Evolutionary conservation across 2,797 vertebrate genomes (phyloP).

Genomic region (Coregonus ussuriensis): DNA sequence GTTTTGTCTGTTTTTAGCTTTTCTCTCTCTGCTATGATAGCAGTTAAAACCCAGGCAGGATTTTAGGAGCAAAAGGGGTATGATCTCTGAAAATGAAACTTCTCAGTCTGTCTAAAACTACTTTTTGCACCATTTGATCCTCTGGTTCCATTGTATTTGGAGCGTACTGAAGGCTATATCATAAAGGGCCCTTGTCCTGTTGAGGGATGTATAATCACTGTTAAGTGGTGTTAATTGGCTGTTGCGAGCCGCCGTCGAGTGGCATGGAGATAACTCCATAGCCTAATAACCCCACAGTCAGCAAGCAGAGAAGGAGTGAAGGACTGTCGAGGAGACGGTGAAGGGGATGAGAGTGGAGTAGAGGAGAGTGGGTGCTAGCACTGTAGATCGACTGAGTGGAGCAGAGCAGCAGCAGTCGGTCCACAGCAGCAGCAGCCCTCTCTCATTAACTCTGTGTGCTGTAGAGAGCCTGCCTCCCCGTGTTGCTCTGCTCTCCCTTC

Average conservation of each 20-base stretch:
- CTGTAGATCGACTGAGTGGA: background rate
- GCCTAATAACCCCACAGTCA: too few species aligned
- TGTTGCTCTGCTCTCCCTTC: conserved; percentile 21
- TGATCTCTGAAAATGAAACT: too few species aligned
- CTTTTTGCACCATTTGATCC: too few species aligned
- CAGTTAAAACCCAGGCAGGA: too few species aligned
- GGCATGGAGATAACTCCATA: background rate
- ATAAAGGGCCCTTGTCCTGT: conserved; percentile 24
- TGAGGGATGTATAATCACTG: conserved; percentile 26
- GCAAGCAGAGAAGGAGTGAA: conserved; percentile 10
- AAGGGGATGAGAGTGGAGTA: background rate
- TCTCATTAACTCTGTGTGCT: conserved; percentile 42
- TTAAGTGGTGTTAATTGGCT: conserved; percentile 44
- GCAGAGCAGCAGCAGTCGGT: conserved; percentile 22
- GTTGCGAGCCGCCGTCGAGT: conserved; percentile 5
- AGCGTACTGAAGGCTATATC: background rate
- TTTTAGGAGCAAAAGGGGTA: too few species aligned
- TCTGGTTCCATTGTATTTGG: too few species aligned
- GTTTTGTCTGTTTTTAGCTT: too few species aligned
- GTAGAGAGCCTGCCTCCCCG: conserved; percentile 18
- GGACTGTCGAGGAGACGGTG: conserved; percentile 26
- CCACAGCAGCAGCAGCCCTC: conserved; percentile 17
- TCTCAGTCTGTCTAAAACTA: too few species aligned
- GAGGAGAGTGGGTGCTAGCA: background rate
- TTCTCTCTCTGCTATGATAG: too few species aligned